These are phyloP conservation scores for Hydrotaea diabolus DNA, from an alignment of 2,888 invertebrate species.

Conservation along the genomic window DNA sequence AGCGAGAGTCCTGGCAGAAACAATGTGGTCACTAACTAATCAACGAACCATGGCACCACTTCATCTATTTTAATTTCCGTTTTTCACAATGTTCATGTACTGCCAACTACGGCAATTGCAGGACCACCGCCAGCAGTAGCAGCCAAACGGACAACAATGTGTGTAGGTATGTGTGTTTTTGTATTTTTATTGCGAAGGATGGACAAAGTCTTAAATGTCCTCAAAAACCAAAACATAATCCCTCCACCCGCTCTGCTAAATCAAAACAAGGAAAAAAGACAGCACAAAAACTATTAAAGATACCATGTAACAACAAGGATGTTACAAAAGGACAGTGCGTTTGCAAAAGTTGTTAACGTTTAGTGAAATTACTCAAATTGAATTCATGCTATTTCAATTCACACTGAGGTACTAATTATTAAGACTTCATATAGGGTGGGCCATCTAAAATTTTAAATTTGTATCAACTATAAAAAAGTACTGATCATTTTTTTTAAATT, in stretches of 20 bases:
- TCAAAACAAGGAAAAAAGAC: background rate
- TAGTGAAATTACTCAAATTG: background rate
- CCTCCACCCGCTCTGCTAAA: background rate
- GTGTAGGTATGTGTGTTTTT: background rate
- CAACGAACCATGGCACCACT: constrained; percentile 63
- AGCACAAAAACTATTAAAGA: background rate
- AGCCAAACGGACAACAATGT: constrained; percentile 11
- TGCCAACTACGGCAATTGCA: constrained; percentile 34
- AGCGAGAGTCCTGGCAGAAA: constrained; percentile 3
- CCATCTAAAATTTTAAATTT: too few species aligned
- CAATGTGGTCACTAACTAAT: constrained; percentile 58
- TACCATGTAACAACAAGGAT: background rate
- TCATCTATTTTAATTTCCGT: constrained; percentile 62
- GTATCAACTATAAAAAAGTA: too few species aligned
- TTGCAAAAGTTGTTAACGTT: background rate
- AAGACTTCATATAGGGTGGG: too few species aligned
- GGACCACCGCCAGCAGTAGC: background rate
- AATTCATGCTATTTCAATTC: too few species aligned
- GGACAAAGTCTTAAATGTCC: constrained; percentile 5
- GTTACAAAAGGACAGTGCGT: background rate
- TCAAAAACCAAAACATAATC: background rate
- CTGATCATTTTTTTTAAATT: too few species aligned
- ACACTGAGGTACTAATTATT: too few species aligned
- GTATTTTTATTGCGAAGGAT: constrained; percentile 1
- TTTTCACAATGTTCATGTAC: constrained; percentile 53